A percentile compares a stretch with the other conserved stretches of the same genome.
These are phyloP conservation scores for Malurus alboscapulatus DNA, from an alignment of 2,113 vertebrate genomes.

Conservation along the genomic window DNA sequence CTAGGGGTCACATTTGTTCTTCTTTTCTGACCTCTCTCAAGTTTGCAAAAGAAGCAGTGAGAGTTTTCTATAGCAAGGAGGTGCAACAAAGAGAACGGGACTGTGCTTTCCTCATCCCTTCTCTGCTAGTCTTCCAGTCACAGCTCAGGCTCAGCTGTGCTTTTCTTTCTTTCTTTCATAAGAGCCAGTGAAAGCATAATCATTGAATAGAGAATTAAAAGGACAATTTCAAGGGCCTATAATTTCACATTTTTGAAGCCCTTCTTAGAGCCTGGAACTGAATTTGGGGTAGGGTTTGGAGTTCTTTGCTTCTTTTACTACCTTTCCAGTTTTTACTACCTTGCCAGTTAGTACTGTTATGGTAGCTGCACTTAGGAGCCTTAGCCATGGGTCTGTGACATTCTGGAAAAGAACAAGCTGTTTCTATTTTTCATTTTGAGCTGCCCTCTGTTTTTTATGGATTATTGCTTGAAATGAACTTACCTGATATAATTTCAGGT, in stretches of 20 bases:
- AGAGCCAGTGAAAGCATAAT: background rate
- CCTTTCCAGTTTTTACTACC: background rate
- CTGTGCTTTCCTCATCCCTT: background rate
- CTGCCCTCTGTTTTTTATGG: background rate
- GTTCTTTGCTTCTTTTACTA: background rate
- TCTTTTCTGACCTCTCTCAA: conserved; percentile 68
- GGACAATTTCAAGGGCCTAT: background rate
- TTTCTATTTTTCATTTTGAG: background rate
- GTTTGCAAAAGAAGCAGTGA: conserved; percentile 43
- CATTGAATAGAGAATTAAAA: conserved; percentile 12
- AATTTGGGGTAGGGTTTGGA: background rate
- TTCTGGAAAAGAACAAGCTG: background rate
- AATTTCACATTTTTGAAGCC: conserved; percentile 10
- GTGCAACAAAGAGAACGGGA: conserved; percentile 15
- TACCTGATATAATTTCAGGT: background rate
- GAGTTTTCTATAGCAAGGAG: conserved; percentile 49
- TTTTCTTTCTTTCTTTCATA: background rate
- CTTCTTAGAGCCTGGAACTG: background rate
- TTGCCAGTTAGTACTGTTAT: background rate
- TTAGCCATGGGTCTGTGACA: background rate
- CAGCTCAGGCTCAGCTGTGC: background rate
- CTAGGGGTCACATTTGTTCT: conserved; percentile 65
- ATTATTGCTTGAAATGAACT: background rate
- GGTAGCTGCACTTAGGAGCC: background rate
- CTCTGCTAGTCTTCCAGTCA: background rate